Percentiles rank a stretch among this genome's conserved stretches.
Evolutionary conservation across 2,113 vertebrate species (phyloP).

Genomic region (Campylomormyrus tamandua): DNA sequence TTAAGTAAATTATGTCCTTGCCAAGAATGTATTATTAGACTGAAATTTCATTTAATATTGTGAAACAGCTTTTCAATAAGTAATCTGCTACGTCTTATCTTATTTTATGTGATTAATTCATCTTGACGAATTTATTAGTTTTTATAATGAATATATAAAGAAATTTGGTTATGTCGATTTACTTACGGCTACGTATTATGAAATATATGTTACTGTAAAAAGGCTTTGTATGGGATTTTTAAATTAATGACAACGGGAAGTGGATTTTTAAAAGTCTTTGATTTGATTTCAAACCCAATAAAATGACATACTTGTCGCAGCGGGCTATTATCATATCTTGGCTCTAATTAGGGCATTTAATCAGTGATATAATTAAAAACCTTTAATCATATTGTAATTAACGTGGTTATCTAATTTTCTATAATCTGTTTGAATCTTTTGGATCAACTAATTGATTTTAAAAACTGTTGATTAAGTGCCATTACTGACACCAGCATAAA

Average conservation of each 20-base stretch:
- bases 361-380: slow-evolving; percentile 84
- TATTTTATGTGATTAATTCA: slow-evolving; percentile 78
- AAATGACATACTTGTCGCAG: slow-evolving; percentile 58
- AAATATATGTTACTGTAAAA: slow-evolving; percentile 69
- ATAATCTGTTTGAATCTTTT: slow-evolving; percentile 72
- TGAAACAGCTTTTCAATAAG: slow-evolving; percentile 72
- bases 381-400: slow-evolving; percentile 89
- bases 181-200: slow-evolving; percentile 59
- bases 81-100: slow-evolving; percentile 73
- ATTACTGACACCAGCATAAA: neutral
- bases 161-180: slow-evolving; percentile 34
- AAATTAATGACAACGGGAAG: slow-evolving; percentile 72
- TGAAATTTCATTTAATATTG: slow-evolving; percentile 82
- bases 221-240: slow-evolving; percentile 68
- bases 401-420: slow-evolving; percentile 78
- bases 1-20: slow-evolving; percentile 75
- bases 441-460: slow-evolving; percentile 65
- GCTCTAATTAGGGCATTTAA: slow-evolving; percentile 79
- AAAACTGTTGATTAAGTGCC: slow-evolving; percentile 51
- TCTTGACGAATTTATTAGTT: slow-evolving; percentile 80
- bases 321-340: slow-evolving; percentile 79
- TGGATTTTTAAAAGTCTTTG: slow-evolving; percentile 62
- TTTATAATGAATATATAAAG: slow-evolving; percentile 65
- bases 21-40: slow-evolving; percentile 76
- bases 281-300: slow-evolving; percentile 63